Evolutionary conservation across 1,140 invertebrate genomes (phyloP).

Genomic region (Saxidomus purpurata): DNA sequence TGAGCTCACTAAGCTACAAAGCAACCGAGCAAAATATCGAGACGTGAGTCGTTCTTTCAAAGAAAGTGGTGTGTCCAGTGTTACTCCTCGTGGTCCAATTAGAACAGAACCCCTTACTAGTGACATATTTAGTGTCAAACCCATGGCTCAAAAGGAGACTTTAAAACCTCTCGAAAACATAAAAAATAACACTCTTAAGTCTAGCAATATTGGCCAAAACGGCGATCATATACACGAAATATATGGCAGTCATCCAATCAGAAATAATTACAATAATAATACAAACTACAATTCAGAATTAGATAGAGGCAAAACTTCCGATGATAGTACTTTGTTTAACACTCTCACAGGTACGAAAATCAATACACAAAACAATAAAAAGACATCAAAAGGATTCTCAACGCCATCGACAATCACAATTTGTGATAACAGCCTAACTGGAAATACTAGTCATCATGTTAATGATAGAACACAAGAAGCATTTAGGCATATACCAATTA

Average conservation of each 20-base stretch:
- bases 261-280: slow-evolving; percentile 29
- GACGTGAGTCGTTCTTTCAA: slow-evolving; percentile 28
- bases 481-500: slow-evolving; percentile 8
- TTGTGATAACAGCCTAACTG: slow-evolving; percentile 54
- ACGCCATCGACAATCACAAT: slow-evolving; percentile 64
- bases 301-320: slow-evolving; percentile 70
- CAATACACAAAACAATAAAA: slow-evolving; percentile 62
- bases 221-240: slow-evolving; percentile 10
- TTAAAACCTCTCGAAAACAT: slow-evolving; percentile 77
- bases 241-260: slow-evolving; percentile 7
- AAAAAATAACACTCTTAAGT: slow-evolving; percentile 14
- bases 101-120: slow-evolving; percentile 58
- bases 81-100: slow-evolving; percentile 14
- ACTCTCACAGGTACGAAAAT: slow-evolving; percentile 73
- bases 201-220: slow-evolving; percentile 13
- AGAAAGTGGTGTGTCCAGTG: slow-evolving; percentile 29
- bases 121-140: slow-evolving; percentile 68
- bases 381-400: slow-evolving; percentile 58
- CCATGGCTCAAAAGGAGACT: slow-evolving; percentile 61
- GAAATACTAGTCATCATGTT: not conserved
- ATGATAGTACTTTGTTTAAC: slow-evolving; percentile 69
- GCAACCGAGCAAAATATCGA: slow-evolving; percentile 45
- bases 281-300: slow-evolving; percentile 55
- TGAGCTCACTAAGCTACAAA: slow-evolving; percentile 38
- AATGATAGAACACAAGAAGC: not conserved